Conservation (phyloP, 2,113 vertebrate species). For the Lophotis ruficrista region DNA sequence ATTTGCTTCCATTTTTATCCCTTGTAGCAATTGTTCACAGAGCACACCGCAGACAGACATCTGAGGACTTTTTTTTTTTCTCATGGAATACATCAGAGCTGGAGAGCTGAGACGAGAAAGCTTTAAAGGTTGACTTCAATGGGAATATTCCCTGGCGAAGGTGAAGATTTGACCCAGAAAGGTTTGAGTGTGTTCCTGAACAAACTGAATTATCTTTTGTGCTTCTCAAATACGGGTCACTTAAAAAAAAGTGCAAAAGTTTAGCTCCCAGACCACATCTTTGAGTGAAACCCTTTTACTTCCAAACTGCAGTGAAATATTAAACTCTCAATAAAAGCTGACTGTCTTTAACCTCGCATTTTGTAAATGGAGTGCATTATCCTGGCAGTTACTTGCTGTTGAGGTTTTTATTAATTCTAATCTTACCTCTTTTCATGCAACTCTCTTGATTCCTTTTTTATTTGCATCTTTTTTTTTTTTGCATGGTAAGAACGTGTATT, state of each 20-base stretch:
- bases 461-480: not conserved
- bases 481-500: not conserved
- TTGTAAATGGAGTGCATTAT: not conserved
- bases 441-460: not conserved
- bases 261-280: not conserved
- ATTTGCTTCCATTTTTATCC: not conserved
- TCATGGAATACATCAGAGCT: not conserved
- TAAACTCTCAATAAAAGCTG: not conserved
- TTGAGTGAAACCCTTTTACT: not conserved
- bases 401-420: not conserved
- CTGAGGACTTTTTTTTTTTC: not conserved
- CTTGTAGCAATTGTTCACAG: not conserved
- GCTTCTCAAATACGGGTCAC: not conserved
- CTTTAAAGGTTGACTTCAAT: slow-evolving; percentile 33
- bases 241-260: not conserved
- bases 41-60: not conserved
- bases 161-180: slow-evolving; percentile 47
- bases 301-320: not conserved
- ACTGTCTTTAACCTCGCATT: not conserved
- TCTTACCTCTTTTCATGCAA: not conserved
- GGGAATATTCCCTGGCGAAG: not conserved
- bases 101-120: not conserved
- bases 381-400: not conserved
- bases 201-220: slow-evolving; percentile 12
- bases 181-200: slow-evolving; percentile 4